A percentile compares a stretch with the other conserved stretches of the same genome.
These are phyloP conservation scores for Elmis aenea DNA, from an alignment of 2,888 invertebrate species.

Conservation along the genomic window DNA sequence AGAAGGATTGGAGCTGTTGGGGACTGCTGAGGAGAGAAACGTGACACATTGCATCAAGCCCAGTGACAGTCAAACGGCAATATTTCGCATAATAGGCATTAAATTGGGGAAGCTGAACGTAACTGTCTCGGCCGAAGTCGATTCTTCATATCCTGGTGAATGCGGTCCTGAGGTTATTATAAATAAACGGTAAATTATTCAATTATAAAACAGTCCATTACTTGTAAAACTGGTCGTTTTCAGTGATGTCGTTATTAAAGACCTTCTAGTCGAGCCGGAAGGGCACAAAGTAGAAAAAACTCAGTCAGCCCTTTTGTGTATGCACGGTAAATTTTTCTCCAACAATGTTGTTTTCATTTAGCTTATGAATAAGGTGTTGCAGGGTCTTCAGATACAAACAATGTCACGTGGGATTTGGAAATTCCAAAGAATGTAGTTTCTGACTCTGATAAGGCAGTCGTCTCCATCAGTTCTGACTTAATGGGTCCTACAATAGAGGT, in stretches of 20 bases:
- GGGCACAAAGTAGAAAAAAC: conserved; percentile 63
- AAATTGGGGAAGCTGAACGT: conserved; percentile 46
- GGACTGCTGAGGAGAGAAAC: conserved; percentile 26
- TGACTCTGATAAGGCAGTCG: conserved; percentile 59
- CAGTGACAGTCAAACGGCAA: conserved; percentile 36
- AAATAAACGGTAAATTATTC: conserved; percentile 42
- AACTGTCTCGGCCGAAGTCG: conserved; percentile 49
- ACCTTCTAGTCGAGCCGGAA: conserved; percentile 63
- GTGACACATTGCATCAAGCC: conserved; percentile 36
- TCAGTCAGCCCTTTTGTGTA: conserved; percentile 64
- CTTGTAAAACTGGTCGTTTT: conserved; percentile 19
- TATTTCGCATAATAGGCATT: conserved; percentile 35
- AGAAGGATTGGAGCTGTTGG: conserved; percentile 31
- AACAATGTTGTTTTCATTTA: not conserved
- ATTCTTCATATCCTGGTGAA: conserved; percentile 43
- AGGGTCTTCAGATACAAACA: conserved; percentile 31
- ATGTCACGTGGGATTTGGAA: conserved; percentile 46
- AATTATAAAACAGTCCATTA: conserved; percentile 1
- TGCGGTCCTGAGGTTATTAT: conserved; percentile 51
- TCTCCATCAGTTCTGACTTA: conserved; percentile 61
- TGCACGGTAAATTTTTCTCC: conserved; percentile 47
- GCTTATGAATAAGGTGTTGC: conserved; percentile 10
- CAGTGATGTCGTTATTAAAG: conserved; percentile 60
- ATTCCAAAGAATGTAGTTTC: conserved; percentile 54
- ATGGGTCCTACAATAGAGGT: conserved; percentile 57